Conservation (phyloP, 2,888 invertebrate genomes). For the Listrodromus nycthemerus region DNA sequence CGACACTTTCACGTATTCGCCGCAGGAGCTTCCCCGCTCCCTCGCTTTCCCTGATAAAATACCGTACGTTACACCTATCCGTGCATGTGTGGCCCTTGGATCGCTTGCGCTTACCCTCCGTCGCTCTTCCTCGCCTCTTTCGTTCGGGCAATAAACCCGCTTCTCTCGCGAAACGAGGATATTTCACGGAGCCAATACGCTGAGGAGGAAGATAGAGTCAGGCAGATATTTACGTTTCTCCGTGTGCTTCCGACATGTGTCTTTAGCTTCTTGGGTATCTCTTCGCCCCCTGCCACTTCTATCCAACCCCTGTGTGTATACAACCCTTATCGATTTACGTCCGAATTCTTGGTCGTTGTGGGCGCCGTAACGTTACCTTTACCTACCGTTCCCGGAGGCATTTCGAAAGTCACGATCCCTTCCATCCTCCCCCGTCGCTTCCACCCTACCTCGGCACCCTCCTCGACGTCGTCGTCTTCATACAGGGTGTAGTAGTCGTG, state of each 20-base stretch:
- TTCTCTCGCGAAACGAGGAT: slow-evolving; percentile 21
- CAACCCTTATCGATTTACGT: slow-evolving; percentile 64
- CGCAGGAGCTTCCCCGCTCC: background rate
- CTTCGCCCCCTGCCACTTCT: background rate
- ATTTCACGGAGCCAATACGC: slow-evolving; percentile 23
- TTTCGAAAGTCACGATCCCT: slow-evolving; percentile 71
- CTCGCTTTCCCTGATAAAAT: slow-evolving; percentile 33
- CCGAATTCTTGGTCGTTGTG: slow-evolving; percentile 59
- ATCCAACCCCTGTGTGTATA: slow-evolving; percentile 34
- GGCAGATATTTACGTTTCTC: slow-evolving; percentile 10
- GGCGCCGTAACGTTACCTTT: slow-evolving; percentile 20
- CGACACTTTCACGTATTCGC: slow-evolving; percentile 38
- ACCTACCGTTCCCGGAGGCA: slow-evolving; percentile 29
- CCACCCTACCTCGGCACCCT: background rate
- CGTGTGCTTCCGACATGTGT: slow-evolving; percentile 33
- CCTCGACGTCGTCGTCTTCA: slow-evolving; percentile 51
- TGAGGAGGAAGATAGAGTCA: background rate
- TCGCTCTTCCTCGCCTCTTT: background rate
- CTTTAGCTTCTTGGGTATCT: slow-evolving; percentile 26
- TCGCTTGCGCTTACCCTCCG: background rate
- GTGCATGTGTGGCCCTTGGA: background rate
- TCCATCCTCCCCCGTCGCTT: slow-evolving; percentile 6
- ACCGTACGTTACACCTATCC: slow-evolving; percentile 7
- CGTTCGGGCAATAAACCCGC: slow-evolving; percentile 7
- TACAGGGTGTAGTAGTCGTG: slow-evolving; percentile 39